These are phyloP conservation scores for Pelosia muscerda DNA, from an alignment of 2,888 invertebrate genomes.

Conservation along the genomic window DNA sequence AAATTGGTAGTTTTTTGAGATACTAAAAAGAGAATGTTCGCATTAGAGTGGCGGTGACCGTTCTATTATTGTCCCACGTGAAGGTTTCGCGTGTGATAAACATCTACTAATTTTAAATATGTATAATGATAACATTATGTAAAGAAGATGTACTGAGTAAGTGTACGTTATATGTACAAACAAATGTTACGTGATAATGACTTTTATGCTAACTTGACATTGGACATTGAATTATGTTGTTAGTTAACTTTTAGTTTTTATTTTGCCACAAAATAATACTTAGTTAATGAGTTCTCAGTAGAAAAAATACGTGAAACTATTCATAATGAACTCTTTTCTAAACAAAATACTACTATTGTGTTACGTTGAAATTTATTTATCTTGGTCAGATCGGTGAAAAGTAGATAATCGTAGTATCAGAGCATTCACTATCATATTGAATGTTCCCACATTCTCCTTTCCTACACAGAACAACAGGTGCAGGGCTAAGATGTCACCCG, in stretches of 20 bases:
- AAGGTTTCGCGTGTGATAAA: slow-evolving; percentile 16
- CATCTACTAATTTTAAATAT: slow-evolving; percentile 12
- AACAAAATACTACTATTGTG: not conserved
- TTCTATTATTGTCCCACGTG: slow-evolving; percentile 8
- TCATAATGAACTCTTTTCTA: too few relatives aligned
- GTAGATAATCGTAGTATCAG: too few relatives aligned
- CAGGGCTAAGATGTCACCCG: too few relatives aligned
- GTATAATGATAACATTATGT: slow-evolving; percentile 16
- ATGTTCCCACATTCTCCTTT: too few relatives aligned
- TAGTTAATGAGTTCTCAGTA: not conserved
- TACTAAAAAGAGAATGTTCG: not conserved
- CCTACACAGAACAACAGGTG: too few relatives aligned
- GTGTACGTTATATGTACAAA: slow-evolving; percentile 7
- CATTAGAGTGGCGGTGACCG: slow-evolving; percentile 3
- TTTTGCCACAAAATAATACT: not conserved
- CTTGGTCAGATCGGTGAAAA: not conserved
- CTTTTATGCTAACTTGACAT: slow-evolving; percentile 3
- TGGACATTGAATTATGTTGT: not conserved
- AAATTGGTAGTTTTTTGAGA: not conserved
- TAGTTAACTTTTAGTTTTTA: not conserved
- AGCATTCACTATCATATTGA: too few relatives aligned
- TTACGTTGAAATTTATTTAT: not conserved
- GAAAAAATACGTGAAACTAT: not conserved
- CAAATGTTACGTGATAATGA: not conserved
- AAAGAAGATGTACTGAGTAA: slow-evolving; percentile 9